Evolutionary conservation across 2,888 invertebrate genomes (phyloP), one percentile per base, ranked within the genome.

Genomic region (Brachynemurus nebulosus): DNA sequence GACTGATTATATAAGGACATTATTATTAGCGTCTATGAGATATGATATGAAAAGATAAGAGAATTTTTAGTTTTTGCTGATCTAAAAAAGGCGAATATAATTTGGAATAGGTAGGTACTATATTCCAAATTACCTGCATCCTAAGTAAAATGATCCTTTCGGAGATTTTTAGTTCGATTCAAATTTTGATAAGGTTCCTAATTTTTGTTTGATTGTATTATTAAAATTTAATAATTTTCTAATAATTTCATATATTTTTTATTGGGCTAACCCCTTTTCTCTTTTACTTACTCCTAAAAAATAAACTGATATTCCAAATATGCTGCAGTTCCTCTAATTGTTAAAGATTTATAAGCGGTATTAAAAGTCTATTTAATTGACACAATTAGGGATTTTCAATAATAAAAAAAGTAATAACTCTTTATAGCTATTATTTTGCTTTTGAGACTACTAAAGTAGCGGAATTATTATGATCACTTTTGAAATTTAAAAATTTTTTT

Each of bases 101-200:
- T 27, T 27, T 27, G 27, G 27, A 27, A 27, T 27, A n/a, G n/a
- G n/a, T n/a, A n/a, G n/a, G n/a, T n/a, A 27, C 2, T 27, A 27
- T 27, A 27, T 27, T 27, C 27, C 27, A 27, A 27, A 27, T 27
- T 27, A 27, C 27, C 27, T 16, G 30, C 17, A 30, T n/a, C 9
- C 16, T 41, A 20, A 36, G 30, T 30, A 11, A 30, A 30, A 36
- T 14, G 16, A 12, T 17, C 4, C 1, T 36, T 18, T 36, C 8
- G 2, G 1, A 14, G 36, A 12, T 36, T 36, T 14, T 12, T 8
- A 17, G 14, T 17, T 36, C 8, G 11, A 36, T 17, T 5, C 4
- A n/a, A 12, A 36, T 36, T 36, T 36, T 35, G 16, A 36, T 16
- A 36, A 12, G 36, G 36, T 36, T 36, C 16, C 36, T 36, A 14